Conservation (phyloP, 2,888 invertebrate genomes). For the Molorchus minor region DNA sequence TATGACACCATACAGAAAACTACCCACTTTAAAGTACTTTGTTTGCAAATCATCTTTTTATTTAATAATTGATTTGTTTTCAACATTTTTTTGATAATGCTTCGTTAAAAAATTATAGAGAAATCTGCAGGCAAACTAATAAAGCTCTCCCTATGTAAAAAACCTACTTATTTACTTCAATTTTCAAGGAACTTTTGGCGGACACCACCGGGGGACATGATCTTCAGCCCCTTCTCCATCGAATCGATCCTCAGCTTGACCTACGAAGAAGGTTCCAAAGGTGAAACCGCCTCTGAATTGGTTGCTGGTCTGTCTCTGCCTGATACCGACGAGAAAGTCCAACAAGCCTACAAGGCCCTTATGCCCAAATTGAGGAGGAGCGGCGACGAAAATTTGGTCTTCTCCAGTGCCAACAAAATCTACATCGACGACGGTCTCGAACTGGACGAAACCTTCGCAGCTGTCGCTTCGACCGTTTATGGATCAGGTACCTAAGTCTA, state of each 20-base stretch:
- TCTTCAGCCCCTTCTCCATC: slow-evolving; percentile 54
- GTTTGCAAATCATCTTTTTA: too few relatives aligned
- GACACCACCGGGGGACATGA: slow-evolving; percentile 41
- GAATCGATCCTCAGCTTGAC: slow-evolving; percentile 52
- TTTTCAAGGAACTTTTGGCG: slow-evolving; percentile 33
- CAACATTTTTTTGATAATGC: too few relatives aligned
- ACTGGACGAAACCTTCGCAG: slow-evolving; percentile 66
- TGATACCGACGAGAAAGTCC: slow-evolving; percentile 21
- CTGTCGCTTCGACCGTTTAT: slow-evolving; percentile 69
- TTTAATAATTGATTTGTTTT: too few relatives aligned
- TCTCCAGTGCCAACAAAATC: slow-evolving; percentile 64
- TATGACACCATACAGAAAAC: too few relatives aligned
- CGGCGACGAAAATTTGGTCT: slow-evolving; percentile 37
- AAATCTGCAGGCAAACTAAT: too few relatives aligned
- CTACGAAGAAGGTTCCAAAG: slow-evolving; percentile 52
- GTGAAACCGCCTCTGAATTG: slow-evolving; percentile 49
- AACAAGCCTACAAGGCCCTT: slow-evolving; percentile 25
- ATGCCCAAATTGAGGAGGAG: slow-evolving; percentile 37
- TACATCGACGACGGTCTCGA: slow-evolving; percentile 68
- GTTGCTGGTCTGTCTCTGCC: slow-evolving; percentile 41
- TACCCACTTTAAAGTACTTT: too few relatives aligned
- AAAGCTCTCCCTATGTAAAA: too few relatives aligned
- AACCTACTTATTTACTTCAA: too few relatives aligned
- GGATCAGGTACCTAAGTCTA: too few relatives aligned
- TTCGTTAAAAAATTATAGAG: too few relatives aligned